A percentile compares a stretch with the other conserved stretches of the same genome.
Conservation (phyloP, 2,888 invertebrate species). For the Lasioglossum figueresi region DNA sequence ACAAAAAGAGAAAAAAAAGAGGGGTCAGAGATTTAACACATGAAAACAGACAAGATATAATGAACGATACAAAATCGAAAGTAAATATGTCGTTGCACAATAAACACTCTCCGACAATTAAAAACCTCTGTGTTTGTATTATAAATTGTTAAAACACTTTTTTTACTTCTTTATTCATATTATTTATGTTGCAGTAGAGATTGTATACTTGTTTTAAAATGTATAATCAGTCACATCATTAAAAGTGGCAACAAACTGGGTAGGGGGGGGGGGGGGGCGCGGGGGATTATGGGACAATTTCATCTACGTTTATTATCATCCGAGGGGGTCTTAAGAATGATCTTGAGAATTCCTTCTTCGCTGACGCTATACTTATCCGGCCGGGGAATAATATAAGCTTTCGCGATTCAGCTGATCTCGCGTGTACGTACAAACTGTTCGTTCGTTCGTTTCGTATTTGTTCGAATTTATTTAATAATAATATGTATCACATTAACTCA, state of each 20-base stretch:
- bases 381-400: not conserved
- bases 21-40: not conserved
- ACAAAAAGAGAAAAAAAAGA: not conserved
- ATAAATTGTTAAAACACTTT: conserved; percentile 34
- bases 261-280: not conserved
- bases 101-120: conserved; percentile 8
- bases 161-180: conserved; percentile 41
- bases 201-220: conserved; percentile 22
- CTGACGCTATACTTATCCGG: not conserved
- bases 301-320: conserved; percentile 5
- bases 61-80: conserved; percentile 1
- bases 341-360: not conserved
- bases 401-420: conserved; percentile 8
- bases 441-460: conserved; percentile 57
- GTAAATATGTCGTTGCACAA: not conserved
- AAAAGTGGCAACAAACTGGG: conserved; percentile 35
- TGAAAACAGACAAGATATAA: conserved; percentile 1
- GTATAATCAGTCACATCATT: conserved; percentile 34
- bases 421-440: conserved; percentile 43
- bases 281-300: not conserved
- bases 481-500: conserved; percentile 82
- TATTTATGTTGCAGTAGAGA: conserved; percentile 33
- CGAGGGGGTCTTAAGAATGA: not conserved
- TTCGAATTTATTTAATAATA: conserved; percentile 79
- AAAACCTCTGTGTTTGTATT: conserved; percentile 21